Conservation (phyloP, 2,888 invertebrate species). For the Polietes domitor region DNA sequence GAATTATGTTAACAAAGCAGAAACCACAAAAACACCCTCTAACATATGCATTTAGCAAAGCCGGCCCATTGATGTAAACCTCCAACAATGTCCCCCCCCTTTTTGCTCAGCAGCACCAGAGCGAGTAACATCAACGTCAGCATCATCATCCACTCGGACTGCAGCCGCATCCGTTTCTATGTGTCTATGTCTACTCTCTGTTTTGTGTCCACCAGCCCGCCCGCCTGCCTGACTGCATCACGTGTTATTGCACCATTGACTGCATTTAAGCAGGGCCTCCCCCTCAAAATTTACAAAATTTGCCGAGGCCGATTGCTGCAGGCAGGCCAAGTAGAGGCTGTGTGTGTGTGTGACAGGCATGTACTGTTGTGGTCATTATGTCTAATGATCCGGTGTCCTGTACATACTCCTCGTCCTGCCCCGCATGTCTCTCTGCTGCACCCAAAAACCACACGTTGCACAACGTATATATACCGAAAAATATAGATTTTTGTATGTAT, state of each 20-base stretch:
- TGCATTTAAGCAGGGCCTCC: neutral
- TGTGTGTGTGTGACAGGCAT: neutral
- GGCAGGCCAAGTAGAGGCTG: neutral
- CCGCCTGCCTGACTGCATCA: neutral
- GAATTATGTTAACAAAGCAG: constrained; percentile 62
- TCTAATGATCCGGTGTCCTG: neutral
- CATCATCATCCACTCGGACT: neutral
- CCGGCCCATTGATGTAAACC: no score
- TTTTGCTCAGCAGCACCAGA: no score
- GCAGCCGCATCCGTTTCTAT: neutral
- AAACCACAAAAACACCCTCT: constrained; percentile 64
- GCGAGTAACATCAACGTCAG: no score
- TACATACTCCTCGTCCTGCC: neutral
- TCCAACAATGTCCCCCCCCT: no score
- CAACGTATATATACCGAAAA: neutral
- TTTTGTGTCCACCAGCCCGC: no score
- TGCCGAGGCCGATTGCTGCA: neutral
- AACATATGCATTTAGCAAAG: constrained; percentile 54
- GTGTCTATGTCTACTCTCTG: no score
- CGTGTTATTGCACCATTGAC: neutral
- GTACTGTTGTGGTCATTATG: neutral
- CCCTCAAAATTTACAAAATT: neutral
- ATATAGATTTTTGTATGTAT: constrained; percentile 55
- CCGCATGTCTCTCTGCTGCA: constrained; percentile 27
- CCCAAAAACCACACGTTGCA: constrained; percentile 46